Conservation (phyloP, 2,113 vertebrate species). For the Hemiprocne comata region DNA sequence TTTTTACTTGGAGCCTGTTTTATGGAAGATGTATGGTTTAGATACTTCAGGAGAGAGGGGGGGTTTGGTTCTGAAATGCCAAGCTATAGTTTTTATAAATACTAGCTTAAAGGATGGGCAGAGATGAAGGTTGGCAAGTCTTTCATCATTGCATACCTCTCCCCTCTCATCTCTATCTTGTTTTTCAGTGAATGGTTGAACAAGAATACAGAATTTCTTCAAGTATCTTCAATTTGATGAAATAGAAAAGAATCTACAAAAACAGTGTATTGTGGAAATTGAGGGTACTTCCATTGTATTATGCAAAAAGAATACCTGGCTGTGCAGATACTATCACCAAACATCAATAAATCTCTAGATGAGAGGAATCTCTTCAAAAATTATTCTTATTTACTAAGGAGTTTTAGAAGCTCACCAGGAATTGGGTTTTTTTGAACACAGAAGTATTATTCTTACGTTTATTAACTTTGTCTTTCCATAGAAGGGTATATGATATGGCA, state of each 20-base stretch:
- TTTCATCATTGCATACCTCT: background rate
- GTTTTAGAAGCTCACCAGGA: background rate
- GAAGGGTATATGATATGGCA: background rate
- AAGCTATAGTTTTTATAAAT: background rate
- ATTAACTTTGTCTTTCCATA: background rate
- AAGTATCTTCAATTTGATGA: background rate
- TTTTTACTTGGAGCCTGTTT: background rate
- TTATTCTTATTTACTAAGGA: background rate
- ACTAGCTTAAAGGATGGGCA: background rate
- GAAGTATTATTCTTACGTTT: background rate
- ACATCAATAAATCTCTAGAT: background rate
- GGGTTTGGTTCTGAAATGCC: background rate
- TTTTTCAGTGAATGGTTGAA: background rate
- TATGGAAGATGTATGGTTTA: background rate
- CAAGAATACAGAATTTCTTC: background rate
- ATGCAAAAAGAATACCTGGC: background rate
- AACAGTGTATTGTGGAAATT: background rate
- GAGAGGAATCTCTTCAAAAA: background rate
- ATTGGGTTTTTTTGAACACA: background rate
- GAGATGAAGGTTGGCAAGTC: background rate
- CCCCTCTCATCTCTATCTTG: background rate
- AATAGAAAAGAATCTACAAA: background rate
- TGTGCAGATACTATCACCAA: background rate
- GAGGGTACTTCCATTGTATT: background rate
- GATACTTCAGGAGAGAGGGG: rapidly evolving